phyloP scores from a whole-genome alignment of 2,113 vertebrate species.

The Ctenomys sociabilis region DNA sequence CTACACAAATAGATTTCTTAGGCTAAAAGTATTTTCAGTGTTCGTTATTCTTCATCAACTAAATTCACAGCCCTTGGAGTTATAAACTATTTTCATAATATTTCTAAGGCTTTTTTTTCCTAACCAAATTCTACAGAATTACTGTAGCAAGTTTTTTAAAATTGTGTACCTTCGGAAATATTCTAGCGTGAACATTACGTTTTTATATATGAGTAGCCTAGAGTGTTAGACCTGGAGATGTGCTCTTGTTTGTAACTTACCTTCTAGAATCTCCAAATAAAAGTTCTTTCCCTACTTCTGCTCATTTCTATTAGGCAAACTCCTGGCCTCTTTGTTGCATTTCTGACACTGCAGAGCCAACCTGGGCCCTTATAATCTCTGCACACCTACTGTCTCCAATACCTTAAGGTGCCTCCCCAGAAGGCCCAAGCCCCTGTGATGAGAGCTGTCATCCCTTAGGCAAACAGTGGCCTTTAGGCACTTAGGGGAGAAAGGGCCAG shows the following conservation, averaged over 20 bases:
- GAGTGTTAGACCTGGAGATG: slow-evolving; percentile 58
- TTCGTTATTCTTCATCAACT: slow-evolving; percentile 56
- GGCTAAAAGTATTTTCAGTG: slow-evolving; percentile 60
- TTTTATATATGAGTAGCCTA: slow-evolving; percentile 63
- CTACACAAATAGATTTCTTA: slow-evolving; percentile 52
- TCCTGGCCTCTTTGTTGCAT: not conserved
- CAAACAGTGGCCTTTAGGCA: not conserved
- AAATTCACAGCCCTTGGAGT: slow-evolving; percentile 61
- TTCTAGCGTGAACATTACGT: slow-evolving; percentile 43
- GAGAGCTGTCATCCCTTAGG: not conserved
- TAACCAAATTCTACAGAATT: slow-evolving; percentile 32
- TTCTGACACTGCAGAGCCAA: slow-evolving; percentile 18
- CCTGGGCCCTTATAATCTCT: not conserved
- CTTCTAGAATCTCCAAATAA: slow-evolving; percentile 66
- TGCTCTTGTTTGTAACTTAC: slow-evolving; percentile 64
- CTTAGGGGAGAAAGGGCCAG: not conserved
- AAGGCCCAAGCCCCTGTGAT: not conserved
- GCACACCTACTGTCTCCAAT: not conserved
- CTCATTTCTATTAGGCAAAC: slow-evolving; percentile 49
- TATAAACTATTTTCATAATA: slow-evolving; percentile 70
- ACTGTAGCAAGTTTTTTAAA: slow-evolving; percentile 27
- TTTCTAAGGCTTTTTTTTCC: not conserved
- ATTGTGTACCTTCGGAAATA: not conserved
- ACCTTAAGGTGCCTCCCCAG: not conserved
- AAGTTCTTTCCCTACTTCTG: slow-evolving; percentile 67